Evolutionary conservation across 2,888 invertebrate species (phyloP).

Genomic region (Leistus spinibarbis): DNA sequence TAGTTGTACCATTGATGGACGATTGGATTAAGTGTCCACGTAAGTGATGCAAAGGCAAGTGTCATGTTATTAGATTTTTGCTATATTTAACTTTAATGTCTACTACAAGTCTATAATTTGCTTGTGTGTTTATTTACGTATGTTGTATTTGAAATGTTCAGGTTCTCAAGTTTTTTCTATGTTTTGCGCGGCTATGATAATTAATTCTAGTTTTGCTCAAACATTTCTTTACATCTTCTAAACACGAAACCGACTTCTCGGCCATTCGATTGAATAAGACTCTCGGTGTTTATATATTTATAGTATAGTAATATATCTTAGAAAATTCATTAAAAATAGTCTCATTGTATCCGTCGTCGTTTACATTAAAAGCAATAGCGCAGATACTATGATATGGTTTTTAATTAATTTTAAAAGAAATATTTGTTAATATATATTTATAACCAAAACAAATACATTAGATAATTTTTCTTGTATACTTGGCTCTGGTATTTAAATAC

Average conservation of each 20-base stretch:
- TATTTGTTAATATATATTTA: no score
- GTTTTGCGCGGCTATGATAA: not conserved
- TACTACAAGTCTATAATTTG: not conserved
- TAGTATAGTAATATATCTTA: no score
- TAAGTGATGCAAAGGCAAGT: constrained; percentile 12
- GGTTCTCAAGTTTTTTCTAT: not conserved
- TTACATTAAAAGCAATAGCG: no score
- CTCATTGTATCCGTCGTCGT: no score
- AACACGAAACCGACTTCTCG: not conserved
- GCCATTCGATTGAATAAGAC: not conserved
- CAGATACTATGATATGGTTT: no score
- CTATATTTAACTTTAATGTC: constrained; percentile 19
- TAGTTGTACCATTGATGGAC: not conserved
- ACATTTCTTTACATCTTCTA: not conserved
- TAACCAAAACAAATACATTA: no score
- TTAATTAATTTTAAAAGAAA: no score
- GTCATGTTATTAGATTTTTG: constrained; percentile 17
- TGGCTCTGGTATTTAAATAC: no score
- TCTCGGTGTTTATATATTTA: no score
- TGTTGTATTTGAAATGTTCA: not conserved
- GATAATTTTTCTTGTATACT: no score
- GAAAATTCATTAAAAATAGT: no score
- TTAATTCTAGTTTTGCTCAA: not conserved
- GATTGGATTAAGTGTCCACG: constrained; percentile 1
- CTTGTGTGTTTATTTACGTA: not conserved